These are phyloP conservation scores for Australoheros scitulus DNA, from an alignment of 2,113 vertebrate species.

Conservation along the genomic window DNA sequence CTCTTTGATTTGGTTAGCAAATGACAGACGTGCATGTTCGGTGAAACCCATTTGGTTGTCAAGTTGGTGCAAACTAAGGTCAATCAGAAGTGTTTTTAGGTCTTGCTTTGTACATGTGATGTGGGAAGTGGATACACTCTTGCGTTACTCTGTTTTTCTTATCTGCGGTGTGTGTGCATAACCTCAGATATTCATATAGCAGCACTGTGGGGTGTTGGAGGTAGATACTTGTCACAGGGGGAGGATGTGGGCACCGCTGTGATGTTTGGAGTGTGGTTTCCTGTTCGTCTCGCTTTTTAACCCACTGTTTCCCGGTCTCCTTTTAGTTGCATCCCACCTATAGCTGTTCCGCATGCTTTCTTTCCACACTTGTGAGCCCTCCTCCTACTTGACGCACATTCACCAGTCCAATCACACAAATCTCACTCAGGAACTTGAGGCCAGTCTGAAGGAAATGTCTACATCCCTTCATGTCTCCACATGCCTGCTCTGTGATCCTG, in stretches of 20 bases:
- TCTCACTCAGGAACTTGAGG: slow-evolving; percentile 60
- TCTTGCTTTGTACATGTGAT: slow-evolving; percentile 8
- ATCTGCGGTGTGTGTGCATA: slow-evolving; percentile 36
- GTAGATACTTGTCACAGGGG: slow-evolving; percentile 29
- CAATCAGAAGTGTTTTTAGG: slow-evolving; percentile 18
- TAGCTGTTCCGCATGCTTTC: slow-evolving; percentile 15
- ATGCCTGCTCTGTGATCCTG: slow-evolving; percentile 55
- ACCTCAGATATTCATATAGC: slow-evolving; percentile 37
- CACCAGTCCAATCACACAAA: slow-evolving; percentile 49
- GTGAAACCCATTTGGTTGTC: slow-evolving; percentile 42
- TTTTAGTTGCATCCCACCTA: slow-evolving; percentile 42
- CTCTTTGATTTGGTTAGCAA: slow-evolving; percentile 63
- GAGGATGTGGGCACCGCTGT: slow-evolving; percentile 55
- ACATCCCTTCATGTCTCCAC: slow-evolving; percentile 65
- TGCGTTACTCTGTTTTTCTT: slow-evolving; percentile 31
- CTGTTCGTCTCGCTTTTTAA: slow-evolving; percentile 55
- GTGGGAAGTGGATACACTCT: slow-evolving; percentile 22
- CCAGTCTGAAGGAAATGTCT: slow-evolving; percentile 69
- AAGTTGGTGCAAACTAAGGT: slow-evolving; percentile 37
- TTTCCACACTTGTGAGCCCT: slow-evolving; percentile 15
- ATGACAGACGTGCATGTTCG: slow-evolving; percentile 30
- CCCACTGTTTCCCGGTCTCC: slow-evolving; percentile 54
- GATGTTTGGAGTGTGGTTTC: slow-evolving; percentile 75
- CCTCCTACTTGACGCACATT: slow-evolving; percentile 44
- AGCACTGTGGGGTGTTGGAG: slow-evolving; percentile 18